Conservation (phyloP, 2,888 invertebrate genomes). For the Ichneumoninae sp. region DNA sequence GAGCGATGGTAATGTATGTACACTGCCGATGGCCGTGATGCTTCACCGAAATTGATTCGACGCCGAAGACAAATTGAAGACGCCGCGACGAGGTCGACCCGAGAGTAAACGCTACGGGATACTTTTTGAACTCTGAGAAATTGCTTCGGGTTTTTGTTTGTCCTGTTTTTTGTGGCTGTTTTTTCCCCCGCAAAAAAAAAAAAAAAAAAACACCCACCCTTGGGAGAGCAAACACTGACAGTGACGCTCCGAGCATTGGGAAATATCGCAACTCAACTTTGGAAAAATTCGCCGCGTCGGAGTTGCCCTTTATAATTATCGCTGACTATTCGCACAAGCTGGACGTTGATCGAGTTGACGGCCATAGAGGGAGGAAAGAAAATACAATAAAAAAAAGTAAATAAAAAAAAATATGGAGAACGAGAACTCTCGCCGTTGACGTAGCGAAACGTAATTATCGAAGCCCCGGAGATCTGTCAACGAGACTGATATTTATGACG, state of each 20-base stretch:
- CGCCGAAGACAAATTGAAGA: slow-evolving; percentile 40
- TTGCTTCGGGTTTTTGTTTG: slow-evolving; percentile 1
- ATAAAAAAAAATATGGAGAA: slow-evolving; percentile 19
- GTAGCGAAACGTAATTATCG: slow-evolving; percentile 37
- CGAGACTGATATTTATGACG: slow-evolving; percentile 47
- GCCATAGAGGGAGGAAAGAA: neutral
- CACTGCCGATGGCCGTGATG: slow-evolving; percentile 51
- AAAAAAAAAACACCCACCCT: neutral
- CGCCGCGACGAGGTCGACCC: neutral
- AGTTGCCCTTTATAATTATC: slow-evolving; percentile 2
- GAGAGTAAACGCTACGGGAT: neutral
- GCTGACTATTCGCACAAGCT: neutral
- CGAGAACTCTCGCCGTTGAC: neutral
- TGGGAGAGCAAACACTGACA: neutral
- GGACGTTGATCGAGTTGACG: slow-evolving; percentile 13
- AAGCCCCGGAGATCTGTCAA: slow-evolving; percentile 21
- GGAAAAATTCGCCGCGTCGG: neutral
- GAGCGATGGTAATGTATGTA: slow-evolving; percentile 47
- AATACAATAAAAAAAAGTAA: too few species aligned
- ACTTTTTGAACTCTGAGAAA: slow-evolving; percentile 1
- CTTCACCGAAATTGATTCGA: slow-evolving; percentile 58
- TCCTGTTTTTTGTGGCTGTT: neutral
- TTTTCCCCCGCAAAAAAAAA: neutral
- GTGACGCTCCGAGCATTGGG: neutral
- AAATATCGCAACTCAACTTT: neutral